A percentile compares a stretch with the other conserved stretches of the same genome.
Conservation (phyloP, 2,888 invertebrate genomes). For the Idaea aversata region DNA sequence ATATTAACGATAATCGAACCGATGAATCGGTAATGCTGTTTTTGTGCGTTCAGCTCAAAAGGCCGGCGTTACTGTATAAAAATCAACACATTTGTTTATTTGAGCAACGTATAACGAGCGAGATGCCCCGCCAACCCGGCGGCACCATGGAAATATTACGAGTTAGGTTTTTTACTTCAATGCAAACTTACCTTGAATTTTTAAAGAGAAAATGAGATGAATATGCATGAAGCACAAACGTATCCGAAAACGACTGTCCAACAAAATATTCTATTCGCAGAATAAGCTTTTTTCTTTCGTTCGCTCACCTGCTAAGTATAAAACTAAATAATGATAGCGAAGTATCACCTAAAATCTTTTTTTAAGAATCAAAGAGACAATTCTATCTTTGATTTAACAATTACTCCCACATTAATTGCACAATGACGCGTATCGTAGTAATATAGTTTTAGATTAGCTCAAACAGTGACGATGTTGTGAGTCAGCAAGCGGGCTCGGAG, state of each 20-base stretch:
- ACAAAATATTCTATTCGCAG: background rate
- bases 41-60: slow-evolving; percentile 48
- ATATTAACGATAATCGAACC: slow-evolving; percentile 43
- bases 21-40: slow-evolving; percentile 50
- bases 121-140: slow-evolving; percentile 58
- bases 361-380: background rate
- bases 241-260: background rate
- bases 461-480: background rate
- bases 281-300: background rate
- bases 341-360: background rate
- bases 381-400: background rate
- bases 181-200: slow-evolving; percentile 48
- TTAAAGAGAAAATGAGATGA: background rate
- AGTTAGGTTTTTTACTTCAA: slow-evolving; percentile 74
- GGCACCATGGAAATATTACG: slow-evolving; percentile 76
- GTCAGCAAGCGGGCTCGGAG: background rate
- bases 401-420: slow-evolving; percentile 1
- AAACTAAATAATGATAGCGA: background rate
- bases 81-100: slow-evolving; percentile 75
- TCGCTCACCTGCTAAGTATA: background rate
- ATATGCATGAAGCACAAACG: background rate
- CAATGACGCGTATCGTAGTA: slow-evolving; percentile 1
- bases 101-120: slow-evolving; percentile 65
- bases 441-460: background rate
- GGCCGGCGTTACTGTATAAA: slow-evolving; percentile 66